These are phyloP conservation scores for Apteryx mantelli DNA, from an alignment of 2,113 vertebrate genomes.

Conservation along the genomic window DNA sequence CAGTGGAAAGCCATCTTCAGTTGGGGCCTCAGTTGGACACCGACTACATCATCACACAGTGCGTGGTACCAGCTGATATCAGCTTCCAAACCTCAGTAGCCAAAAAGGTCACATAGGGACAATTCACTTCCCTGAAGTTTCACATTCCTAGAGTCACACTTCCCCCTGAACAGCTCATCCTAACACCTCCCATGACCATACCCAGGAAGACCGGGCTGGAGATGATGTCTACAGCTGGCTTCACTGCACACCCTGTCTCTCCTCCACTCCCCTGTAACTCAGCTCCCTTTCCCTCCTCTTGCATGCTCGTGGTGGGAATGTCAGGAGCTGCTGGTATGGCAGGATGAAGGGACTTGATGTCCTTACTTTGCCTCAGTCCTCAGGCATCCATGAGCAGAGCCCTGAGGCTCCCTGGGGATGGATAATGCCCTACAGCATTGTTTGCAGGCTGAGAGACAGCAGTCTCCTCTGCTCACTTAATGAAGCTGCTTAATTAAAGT, in stretches of 20 bases:
- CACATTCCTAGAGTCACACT: neutral
- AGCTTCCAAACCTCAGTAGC: neutral
- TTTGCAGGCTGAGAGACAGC: neutral
- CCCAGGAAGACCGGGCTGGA: neutral
- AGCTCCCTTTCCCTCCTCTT: neutral
- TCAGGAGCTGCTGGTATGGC: neutral
- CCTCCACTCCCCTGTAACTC: neutral
- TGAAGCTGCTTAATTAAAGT: neutral
- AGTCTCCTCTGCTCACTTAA: neutral
- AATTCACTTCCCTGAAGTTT: neutral
- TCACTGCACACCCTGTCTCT: neutral
- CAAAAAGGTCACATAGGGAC: neutral
- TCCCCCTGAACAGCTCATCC: neutral
- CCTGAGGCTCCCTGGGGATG: neutral
- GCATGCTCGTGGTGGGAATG: neutral
- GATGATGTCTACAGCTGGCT: neutral
- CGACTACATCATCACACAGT: fast-evolving
- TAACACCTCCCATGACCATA: neutral
- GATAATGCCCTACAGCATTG: fast-evolving
- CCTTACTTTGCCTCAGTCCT: neutral
- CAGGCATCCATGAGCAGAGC: fast-evolving
- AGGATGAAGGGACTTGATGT: neutral
- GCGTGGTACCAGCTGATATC: neutral
- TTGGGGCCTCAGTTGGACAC: neutral
- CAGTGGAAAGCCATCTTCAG: neutral